Evolutionary conservation across 1,140 invertebrate genomes (phyloP), one percentile per base, ranked within the genome.

Genomic region (Oppia nitens): DNA sequence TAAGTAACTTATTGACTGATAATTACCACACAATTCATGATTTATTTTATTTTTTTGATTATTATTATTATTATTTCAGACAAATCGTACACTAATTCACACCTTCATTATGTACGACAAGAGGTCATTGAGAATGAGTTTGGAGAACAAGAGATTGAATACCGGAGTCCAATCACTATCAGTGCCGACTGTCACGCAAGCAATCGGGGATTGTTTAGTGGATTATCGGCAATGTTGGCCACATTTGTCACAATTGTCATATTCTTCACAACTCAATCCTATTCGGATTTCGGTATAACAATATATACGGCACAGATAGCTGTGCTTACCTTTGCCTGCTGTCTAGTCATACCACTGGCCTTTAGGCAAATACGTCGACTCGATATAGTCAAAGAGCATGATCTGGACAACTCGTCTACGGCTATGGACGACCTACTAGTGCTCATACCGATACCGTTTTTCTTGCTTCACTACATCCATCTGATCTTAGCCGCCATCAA

Each of bases 111-210:
- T 32, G 40, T 61, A 32, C 54, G 60, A 17, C 48, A 63, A 11
- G 59, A 60, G 47, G 63, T 58, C 25, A 60, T 47, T 48, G 64
- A 64, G 53, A 53, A 47, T 57, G 64, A 59, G 50, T 55, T 60
- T 47, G 67, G 58, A 11, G 61, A 57, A 14, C 53, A 62, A 45
- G 57, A 58, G 52, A 63, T 57, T 20, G 32, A 54, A 47, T 69
- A 60, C 53, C 60, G 62, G 20, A 79, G 77, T 62, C 79, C 79
- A 64, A 66, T 81, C 6, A 75, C 80, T 3, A 76, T 84, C 32
- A 76, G 81, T 64, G 81, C 79, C 6, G 81, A 84, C 69, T 84
- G 82, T 66, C 80, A 83, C 66, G 79, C 82, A 1, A 76, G 81
- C 47, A 83, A 83, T 68, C 78, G 78, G 60, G 82, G 82, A 11